Conservation (phyloP, 2,797 vertebrate genomes). For the Myripristis jacobus region DNA sequence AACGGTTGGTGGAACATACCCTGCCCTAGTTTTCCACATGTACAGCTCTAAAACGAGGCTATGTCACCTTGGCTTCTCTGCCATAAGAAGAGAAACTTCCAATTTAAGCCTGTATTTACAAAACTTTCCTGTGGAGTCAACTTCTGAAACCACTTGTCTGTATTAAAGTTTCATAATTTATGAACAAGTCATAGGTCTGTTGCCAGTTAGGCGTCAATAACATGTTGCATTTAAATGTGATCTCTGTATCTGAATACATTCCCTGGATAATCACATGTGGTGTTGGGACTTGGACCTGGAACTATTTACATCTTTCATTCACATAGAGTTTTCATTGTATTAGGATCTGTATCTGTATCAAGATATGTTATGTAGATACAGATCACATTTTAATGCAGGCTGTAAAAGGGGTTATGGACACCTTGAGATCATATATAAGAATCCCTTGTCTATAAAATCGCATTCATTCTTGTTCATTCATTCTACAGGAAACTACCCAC, state of each 20-base stretch:
- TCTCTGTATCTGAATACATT: too few species aligned
- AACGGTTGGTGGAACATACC: constrained; percentile 45
- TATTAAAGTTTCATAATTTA: background rate
- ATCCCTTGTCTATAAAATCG: background rate
- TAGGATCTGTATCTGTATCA: too few species aligned
- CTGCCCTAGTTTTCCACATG: constrained; percentile 66
- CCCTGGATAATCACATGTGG: too few species aligned
- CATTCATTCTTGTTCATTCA: background rate
- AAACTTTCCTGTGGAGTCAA: constrained; percentile 5
- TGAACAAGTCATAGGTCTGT: background rate
- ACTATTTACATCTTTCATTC: too few species aligned
- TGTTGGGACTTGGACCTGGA: too few species aligned
- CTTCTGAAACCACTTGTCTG: constrained; percentile 15
- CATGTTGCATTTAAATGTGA: too few species aligned
- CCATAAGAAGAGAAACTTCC: constrained; percentile 21
- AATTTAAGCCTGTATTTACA: constrained; percentile 20
- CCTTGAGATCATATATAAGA: background rate
- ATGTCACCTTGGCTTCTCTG: constrained; percentile 23
- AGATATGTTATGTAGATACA: too few species aligned
- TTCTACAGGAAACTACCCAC: background rate
- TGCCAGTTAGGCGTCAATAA: background rate
- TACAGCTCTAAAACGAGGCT: constrained; percentile 26
- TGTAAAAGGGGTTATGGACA: too few species aligned
- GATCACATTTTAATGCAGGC: too few species aligned
- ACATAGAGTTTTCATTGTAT: too few species aligned